Base-by-base conservation (phyloP, 2,888 invertebrate species). In the Pseudococcus longispinus region DNA sequence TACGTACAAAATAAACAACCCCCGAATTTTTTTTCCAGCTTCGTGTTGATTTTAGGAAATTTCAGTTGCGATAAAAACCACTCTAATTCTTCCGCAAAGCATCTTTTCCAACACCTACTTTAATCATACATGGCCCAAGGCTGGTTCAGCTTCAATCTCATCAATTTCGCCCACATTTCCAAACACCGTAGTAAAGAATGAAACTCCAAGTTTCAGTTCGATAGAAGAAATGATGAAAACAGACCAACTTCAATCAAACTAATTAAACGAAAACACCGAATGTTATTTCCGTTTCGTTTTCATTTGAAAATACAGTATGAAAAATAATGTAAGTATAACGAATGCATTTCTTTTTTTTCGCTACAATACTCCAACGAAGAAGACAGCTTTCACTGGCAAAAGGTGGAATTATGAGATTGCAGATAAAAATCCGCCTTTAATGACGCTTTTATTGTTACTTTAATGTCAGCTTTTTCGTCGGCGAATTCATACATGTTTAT, bases 401-500 rank as follows among this genome's bases (percentile, higher is more conserved):
- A 60, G 60, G 60, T 60, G 60, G 60, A 60, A 60, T 70, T 70
- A 1, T 18, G 18, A 70, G 26, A 70, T 29, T 70, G 26, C 70
- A 70, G 29, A 70, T 70, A 60, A 60, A 70, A 70, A 70, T 29
- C 70, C 37, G 37, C 37, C n/a, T 70, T 70, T 29, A 70, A 70
- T 29, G 70, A 70, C 15, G 29, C 29, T 70, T 70, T 70, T 70
- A 70, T 70, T 70, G 29, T 70, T 70, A 70, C 29, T 70, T 70
- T 70, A 70, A 70, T 70, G 70, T 29, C 70, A 70, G 29, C 13
- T 29, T 70, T 70, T 70, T 70, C 26, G 29, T 29, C 26, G 29
- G 23, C 60, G 23, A 23, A 60, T 60, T 60, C 60, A 23, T 60
- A 70, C 29, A 70, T 29, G 70, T 70, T 70, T 29, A 70, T 29